Evolutionary conservation across 2,113 vertebrate species (phyloP).

Genomic region (Maccullochella peelii): DNA sequence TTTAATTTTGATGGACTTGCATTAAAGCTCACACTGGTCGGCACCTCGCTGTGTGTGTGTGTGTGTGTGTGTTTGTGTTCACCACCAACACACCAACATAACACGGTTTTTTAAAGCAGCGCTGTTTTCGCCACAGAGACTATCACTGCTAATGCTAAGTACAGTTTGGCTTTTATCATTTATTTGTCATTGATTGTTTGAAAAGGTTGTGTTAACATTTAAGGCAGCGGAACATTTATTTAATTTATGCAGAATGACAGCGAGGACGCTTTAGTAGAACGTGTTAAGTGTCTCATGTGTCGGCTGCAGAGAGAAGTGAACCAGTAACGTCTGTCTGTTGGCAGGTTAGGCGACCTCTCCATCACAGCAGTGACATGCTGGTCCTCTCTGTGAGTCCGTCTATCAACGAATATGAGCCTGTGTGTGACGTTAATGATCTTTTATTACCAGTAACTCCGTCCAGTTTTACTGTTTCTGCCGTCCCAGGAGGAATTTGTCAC

Average conservation of each 20-base stretch:
- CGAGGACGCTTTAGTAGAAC: no score
- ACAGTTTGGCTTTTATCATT: no score
- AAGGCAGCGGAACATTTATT: neutral
- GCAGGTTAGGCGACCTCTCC: neutral
- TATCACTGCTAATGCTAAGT: neutral
- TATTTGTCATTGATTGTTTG: neutral
- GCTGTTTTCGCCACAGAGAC: no score
- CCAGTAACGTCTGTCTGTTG: neutral
- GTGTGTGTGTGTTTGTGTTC: no score
- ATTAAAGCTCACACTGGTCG: neutral
- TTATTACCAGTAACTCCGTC: slow-evolving; percentile 24
- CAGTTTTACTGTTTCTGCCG: slow-evolving; percentile 15
- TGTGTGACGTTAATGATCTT: slow-evolving; percentile 35
- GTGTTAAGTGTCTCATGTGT: neutral
- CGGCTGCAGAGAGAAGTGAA: neutral
- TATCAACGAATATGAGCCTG: neutral
- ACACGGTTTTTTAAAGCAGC: no score
- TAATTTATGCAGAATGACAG: neutral
- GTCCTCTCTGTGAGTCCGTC: slow-evolving; percentile 13
- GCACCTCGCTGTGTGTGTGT: neutral
- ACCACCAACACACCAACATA: no score
- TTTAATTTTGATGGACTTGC: no score
- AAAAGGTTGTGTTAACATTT: neutral
- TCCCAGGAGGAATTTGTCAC: slow-evolving; percentile 33
- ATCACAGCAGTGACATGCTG: neutral